phyloP scores from a whole-genome alignment of 2,113 vertebrate species.

The Callipepla californica region DNA sequence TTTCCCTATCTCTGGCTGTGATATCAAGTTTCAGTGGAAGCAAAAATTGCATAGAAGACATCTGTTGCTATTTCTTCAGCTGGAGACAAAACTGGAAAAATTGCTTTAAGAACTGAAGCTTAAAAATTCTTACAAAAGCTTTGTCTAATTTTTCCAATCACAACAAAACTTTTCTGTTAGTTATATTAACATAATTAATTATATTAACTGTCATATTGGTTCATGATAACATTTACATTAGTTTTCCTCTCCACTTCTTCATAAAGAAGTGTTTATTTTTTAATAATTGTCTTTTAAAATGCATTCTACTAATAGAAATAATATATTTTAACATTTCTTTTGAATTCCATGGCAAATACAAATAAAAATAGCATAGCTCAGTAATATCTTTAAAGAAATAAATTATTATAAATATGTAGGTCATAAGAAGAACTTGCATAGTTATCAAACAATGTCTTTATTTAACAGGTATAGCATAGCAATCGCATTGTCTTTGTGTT shows the following conservation, averaged over 20 bases:
- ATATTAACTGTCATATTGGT: neutral
- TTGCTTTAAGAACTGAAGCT: neutral
- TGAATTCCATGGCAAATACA: neutral
- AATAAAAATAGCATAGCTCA: neutral
- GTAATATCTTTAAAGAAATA: neutral
- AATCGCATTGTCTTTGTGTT: neutral
- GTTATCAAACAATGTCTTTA: neutral
- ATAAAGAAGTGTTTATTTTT: neutral
- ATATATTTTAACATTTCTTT: neutral
- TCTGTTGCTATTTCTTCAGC: neutral
- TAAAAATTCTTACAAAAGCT: rapidly evolving
- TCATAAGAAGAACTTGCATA: neutral
- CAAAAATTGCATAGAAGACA: neutral
- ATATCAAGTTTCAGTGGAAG: neutral
- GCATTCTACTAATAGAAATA: neutral
- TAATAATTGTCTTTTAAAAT: neutral
- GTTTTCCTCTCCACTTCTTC: neutral
- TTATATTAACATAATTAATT: neutral
- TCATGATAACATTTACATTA: neutral
- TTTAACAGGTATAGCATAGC: neutral
- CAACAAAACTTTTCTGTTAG: neutral
- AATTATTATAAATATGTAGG: neutral
- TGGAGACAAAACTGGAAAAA: neutral
- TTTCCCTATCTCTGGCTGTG: neutral
- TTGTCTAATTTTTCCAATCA: neutral